These are phyloP conservation scores for Drosophila orena DNA, from an alignment of 1,140 invertebrate species.

Conservation along the genomic window DNA sequence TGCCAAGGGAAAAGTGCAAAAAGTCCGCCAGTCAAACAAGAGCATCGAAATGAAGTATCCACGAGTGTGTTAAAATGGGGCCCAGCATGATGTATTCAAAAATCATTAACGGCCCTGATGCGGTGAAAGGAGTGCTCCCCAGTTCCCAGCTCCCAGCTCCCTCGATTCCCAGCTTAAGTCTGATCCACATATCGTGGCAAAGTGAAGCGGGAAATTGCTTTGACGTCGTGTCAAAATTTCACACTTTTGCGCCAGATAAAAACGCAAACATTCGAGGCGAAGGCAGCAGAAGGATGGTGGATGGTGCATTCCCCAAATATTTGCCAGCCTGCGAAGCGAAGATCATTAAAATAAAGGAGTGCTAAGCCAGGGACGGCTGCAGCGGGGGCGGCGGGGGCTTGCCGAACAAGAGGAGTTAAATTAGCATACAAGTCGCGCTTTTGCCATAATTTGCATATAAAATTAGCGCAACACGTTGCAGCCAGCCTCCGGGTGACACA, in stretches of 20 bases:
- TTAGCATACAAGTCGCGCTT: constrained; percentile 82
- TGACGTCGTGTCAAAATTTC: constrained; percentile 82
- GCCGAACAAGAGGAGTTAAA: constrained; percentile 55
- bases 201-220: constrained; percentile 75
- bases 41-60: constrained; percentile 16
- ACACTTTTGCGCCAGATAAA: constrained; percentile 76
- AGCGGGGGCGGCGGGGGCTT: constrained; percentile 1
- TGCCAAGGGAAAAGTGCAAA: constrained; percentile 51
- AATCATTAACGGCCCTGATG: constrained; percentile 64
- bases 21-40: constrained; percentile 11
- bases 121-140: constrained; percentile 44
- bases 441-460: constrained; percentile 83
- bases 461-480: constrained; percentile 80
- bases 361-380: constrained; percentile 15
- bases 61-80: constrained; percentile 52
- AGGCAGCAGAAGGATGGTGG: constrained; percentile 6
- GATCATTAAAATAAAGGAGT: constrained; percentile 73
- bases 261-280: constrained; percentile 48
- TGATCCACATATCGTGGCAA: constrained; percentile 76
- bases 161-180: constrained; percentile 7
- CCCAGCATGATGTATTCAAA: constrained; percentile 76
- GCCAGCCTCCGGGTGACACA: constrained; percentile 35
- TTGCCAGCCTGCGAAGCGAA: constrained; percentile 53
- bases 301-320: constrained; percentile 72
- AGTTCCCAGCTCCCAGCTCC: constrained; percentile 1